These are phyloP conservation scores for Rhagophthalmus giganteus DNA, from an alignment of 2,888 invertebrate species.

Conservation along the genomic window DNA sequence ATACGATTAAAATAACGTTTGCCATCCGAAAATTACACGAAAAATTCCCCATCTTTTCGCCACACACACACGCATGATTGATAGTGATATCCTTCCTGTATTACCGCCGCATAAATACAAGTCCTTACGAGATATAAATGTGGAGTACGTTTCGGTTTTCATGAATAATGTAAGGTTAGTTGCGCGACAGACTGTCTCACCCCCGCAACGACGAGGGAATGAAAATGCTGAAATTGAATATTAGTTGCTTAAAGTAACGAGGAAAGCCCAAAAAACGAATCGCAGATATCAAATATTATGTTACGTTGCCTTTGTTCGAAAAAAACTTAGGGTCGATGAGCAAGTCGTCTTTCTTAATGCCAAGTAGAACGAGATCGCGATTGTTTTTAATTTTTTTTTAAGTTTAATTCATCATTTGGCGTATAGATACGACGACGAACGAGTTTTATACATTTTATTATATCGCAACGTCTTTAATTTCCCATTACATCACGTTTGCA, in stretches of 20 bases:
- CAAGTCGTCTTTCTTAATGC: no score
- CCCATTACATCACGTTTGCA: no score
- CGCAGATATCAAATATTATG: no score
- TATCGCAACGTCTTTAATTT: no score
- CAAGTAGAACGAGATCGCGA: no score
- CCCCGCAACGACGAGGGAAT: conserved; percentile 44
- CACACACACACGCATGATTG: conserved; percentile 40
- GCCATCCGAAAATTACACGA: conserved; percentile 18
- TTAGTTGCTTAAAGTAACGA: background rate
- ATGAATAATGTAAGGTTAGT: conserved; percentile 56
- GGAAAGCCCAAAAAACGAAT: no score
- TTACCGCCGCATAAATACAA: conserved; percentile 31
- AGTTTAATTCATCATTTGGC: no score
- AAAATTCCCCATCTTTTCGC: conserved; percentile 23
- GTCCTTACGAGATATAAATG: conserved; percentile 52
- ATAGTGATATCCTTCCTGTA: conserved; percentile 44
- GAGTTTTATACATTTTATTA: no score
- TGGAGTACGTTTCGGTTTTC: conserved; percentile 51
- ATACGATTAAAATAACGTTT: conserved; percentile 31
- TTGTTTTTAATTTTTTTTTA: no score
- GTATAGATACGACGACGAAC: no score
- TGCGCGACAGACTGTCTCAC: conserved; percentile 49
- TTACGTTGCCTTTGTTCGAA: no score
- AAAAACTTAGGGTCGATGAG: no score
- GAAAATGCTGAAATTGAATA: conserved; percentile 54